Base-by-base conservation (phyloP, 2,888 invertebrate genomes). In the Lochmaea crataegi region DNA sequence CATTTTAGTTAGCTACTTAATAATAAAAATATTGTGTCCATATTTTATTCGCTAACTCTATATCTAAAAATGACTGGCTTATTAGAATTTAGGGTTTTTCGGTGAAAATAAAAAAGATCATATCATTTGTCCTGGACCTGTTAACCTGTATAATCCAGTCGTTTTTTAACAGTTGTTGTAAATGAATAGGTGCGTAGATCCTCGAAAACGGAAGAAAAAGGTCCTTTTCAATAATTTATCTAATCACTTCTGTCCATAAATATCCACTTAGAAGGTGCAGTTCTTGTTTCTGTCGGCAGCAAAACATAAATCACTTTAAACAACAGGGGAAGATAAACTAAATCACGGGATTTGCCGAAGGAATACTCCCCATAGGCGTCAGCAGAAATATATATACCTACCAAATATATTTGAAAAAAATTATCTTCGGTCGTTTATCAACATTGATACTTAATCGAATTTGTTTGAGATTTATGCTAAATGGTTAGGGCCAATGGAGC, bases 301-400 rank as follows among this genome's bases (percentile, higher is more conserved):
- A 96, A 96, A 11, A 93, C 93, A 82, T 96, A 94, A 60, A 94
- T 95, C 85, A 92, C 91, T 22, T 69, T 93, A 92, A 0, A 93
- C 92, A 38, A 93, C 95, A 73, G 95, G 22, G n/a, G 94, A 91
- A 65, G 72, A 76, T 76, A 76, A 76, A 76, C 76, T 71, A 70
- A 76, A 76, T 71, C 65, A 71, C 68, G 61, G 66, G 72, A 76
- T 76, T 76, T 76, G 75, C 75, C 70, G 60, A 73, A 65, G 60
- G 68, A 75, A 76, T 74, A 74, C 70, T 74, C 70, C 61, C 71
- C 74, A 76, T 80, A 42, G 69, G 66, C 70, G 74, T 56, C 64
- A 57, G 14, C 9, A 26, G 22, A 48, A 51, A 53, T 22, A 22
- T 38, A 18, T 63, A n/a, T n/a, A n/a, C n/a, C n/a, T n/a, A 69